Conservation (phyloP, 1,140 invertebrate species). For the Augochlora pura region DNA sequence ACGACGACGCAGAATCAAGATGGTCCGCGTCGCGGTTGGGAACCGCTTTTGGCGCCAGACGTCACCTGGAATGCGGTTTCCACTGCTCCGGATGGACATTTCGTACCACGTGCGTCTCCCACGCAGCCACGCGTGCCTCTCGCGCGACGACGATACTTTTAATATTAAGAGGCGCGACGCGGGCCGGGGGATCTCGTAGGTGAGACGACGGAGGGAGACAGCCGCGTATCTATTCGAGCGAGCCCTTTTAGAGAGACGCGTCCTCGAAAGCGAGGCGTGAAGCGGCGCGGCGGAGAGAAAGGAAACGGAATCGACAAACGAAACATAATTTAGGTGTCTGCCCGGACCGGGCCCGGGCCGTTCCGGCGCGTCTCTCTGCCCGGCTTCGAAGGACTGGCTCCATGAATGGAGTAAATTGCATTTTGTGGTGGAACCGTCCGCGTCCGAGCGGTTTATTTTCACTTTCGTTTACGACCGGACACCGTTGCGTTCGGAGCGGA, state of each 20-base stretch:
- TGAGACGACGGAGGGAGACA: not conserved
- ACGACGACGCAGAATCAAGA: not conserved
- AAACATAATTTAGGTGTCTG: conserved; percentile 50
- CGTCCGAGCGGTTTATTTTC: conserved; percentile 57
- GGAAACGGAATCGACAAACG: conserved; percentile 30
- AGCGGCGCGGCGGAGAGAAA: not conserved
- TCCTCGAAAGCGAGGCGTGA: not conserved
- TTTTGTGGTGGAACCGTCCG: conserved; percentile 41
- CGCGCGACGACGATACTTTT: conserved; percentile 36
- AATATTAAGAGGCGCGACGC: conserved; percentile 18
- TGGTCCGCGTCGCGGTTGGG: conserved; percentile 48
- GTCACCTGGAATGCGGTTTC: conserved; percentile 70
- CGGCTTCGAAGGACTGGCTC: conserved; percentile 23
- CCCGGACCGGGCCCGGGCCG: not conserved
- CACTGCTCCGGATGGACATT: conserved; percentile 65
- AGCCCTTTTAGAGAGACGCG: not conserved
- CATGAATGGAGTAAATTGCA: conserved; percentile 56
- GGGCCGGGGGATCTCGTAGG: not conserved
- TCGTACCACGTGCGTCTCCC: conserved; percentile 68
- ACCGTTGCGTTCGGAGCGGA: not conserved
- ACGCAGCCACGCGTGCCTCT: conserved; percentile 59
- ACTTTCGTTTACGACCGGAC: conserved; percentile 49
- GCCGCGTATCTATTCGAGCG: not conserved
- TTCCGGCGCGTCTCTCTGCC: not conserved
- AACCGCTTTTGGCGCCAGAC: conserved; percentile 72